Base-by-base conservation (phyloP, 2,888 invertebrate species). In the Silvanus unidentatus region DNA sequence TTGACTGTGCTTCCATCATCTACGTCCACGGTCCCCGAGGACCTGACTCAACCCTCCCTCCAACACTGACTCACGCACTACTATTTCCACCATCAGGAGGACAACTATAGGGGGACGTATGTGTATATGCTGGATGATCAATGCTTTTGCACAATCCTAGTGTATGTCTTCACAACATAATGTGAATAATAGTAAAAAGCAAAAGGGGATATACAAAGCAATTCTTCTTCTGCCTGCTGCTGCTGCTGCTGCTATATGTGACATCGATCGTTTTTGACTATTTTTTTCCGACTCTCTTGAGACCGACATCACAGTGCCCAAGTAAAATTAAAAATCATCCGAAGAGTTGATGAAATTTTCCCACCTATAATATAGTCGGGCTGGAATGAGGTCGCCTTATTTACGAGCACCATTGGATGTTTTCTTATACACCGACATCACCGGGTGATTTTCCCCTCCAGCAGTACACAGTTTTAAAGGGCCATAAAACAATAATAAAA, bases 1-100 rank as follows among this genome's bases (percentile, higher is more conserved):
- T 69, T 68, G 69, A 69, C 67, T 68, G 61, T 60, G 64, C 63
- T 64, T 68, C 68, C 68, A 68, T 69, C 69, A 69, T 69, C 66
- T 65, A 62, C 60, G 61, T 62, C 65, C 59, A 47, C 8, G 49
- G 55, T 68, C 69, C 68, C 66, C 28, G 44, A 63, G 68, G 68
- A 67, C 58, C 65, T 63, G 60, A 64, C 57, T 62, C 64, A 63
- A 63, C 61, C 54, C 59, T 32, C 32, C 54, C 55, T 52, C 55
- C 38, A 27, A 30, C 44, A 16, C 51, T 63, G 62, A 64, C 63
- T 61, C 65, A 64, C 60, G 58, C 63, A 60, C 57, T 46, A 36
- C 43, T n/a, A n/a, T n/a, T n/a, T n/a, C n/a, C 43, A 5, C 43
- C 43, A 46, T 40, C 43, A 39, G 11, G 39, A 22, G 10, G 39